Evolutionary conservation across 1,140 invertebrate species (phyloP).

Genomic region (Anagrus nilaparvatae): DNA sequence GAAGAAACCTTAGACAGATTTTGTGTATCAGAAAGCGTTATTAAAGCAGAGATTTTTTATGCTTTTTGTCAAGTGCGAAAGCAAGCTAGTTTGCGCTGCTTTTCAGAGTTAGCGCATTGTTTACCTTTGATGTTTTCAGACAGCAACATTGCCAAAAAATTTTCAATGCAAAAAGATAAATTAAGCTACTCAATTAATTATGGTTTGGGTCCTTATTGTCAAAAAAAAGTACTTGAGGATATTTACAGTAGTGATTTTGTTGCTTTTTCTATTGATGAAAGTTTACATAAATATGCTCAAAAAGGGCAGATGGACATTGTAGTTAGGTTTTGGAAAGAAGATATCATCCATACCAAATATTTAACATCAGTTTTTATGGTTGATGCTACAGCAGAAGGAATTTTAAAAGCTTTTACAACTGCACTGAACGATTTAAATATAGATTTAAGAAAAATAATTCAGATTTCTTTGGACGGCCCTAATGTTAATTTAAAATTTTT

Average conservation of each 20-base stretch:
- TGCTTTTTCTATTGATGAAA: not conserved
- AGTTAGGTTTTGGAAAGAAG: conserved; percentile 10
- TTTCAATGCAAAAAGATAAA: not conserved
- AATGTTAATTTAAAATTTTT: conserved; percentile 16
- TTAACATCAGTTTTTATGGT: conserved; percentile 14
- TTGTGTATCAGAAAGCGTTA: too few relatives aligned
- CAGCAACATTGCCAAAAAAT: not conserved
- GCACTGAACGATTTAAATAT: not conserved
- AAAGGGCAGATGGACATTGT: conserved; percentile 14
- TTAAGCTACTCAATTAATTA: not conserved
- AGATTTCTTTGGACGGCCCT: conserved; percentile 17
- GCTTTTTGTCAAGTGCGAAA: too few relatives aligned
- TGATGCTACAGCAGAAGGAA: not conserved
- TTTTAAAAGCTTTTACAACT: conserved; percentile 8
- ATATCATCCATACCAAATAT: conserved; percentile 1
- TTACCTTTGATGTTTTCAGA: not conserved
- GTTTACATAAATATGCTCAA: not conserved
- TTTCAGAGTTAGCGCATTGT: too few relatives aligned
- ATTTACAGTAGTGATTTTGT: too few relatives aligned
- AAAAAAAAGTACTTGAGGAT: too few relatives aligned
- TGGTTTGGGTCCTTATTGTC: too few relatives aligned
- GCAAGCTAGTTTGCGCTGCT: too few relatives aligned
- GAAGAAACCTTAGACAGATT: too few relatives aligned
- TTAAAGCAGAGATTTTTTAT: too few relatives aligned
- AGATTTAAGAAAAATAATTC: conserved; percentile 11